Conservation (phyloP, 2,113 vertebrate species). For the Misgurnus anguillicaudatus region DNA sequence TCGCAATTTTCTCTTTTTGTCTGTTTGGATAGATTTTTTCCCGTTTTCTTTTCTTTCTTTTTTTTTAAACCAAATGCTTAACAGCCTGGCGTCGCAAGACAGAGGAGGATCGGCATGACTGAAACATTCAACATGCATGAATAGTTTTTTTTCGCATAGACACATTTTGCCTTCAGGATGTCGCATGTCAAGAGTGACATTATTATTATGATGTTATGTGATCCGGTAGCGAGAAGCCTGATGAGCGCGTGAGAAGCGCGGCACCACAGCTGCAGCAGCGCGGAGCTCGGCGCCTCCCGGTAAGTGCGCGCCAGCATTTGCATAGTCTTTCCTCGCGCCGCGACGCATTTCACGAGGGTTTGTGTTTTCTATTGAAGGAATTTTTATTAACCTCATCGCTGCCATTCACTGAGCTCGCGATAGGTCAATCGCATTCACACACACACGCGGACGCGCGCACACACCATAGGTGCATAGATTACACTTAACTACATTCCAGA, state of each 20-base stretch:
- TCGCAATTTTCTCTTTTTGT: slow-evolving; percentile 43
- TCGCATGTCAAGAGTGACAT: slow-evolving; percentile 78
- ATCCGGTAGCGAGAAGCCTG: slow-evolving; percentile 60
- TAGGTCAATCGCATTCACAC: slow-evolving; percentile 63
- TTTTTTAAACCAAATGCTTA: slow-evolving; percentile 64
- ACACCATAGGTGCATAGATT: slow-evolving; percentile 27
- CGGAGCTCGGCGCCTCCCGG: slow-evolving; percentile 63
- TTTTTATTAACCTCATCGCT: slow-evolving; percentile 66
- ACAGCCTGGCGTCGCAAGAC: slow-evolving; percentile 59
- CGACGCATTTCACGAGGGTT: slow-evolving; percentile 62
- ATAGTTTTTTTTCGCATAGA: slow-evolving; percentile 61
- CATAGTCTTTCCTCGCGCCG: slow-evolving; percentile 61
- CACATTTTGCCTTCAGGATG: slow-evolving; percentile 76
- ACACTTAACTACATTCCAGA: slow-evolving; percentile 2
- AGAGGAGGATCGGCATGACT: slow-evolving; percentile 54
- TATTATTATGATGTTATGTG: slow-evolving; percentile 74
- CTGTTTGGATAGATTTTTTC: neutral
- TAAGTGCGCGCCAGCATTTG: slow-evolving; percentile 69
- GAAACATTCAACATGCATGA: slow-evolving; percentile 3
- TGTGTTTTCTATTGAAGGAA: slow-evolving; percentile 61
- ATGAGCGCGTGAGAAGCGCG: slow-evolving; percentile 62
- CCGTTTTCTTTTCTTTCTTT: slow-evolving; percentile 41
- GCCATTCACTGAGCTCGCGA: slow-evolving; percentile 60
- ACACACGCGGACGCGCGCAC: slow-evolving; percentile 31
- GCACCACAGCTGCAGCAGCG: slow-evolving; percentile 65